These are phyloP conservation scores for Riparia riparia DNA, from an alignment of 2,113 vertebrate species.

Conservation along the genomic window DNA sequence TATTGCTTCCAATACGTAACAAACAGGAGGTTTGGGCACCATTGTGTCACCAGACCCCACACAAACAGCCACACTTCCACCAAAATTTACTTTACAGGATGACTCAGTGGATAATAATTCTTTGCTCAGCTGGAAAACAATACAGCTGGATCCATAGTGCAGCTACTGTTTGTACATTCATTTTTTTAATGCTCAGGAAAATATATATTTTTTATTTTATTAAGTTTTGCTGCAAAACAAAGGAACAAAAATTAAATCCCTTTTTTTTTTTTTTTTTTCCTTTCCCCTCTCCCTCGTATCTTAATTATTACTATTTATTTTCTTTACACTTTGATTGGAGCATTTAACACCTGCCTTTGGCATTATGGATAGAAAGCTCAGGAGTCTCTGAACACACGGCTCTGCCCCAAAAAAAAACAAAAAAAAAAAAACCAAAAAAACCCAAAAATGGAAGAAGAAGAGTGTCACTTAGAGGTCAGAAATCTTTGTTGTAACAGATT, in stretches of 20 bases:
- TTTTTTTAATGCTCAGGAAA: slow-evolving; percentile 64
- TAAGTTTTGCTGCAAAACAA: slow-evolving; percentile 69
- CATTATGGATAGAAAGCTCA: slow-evolving; percentile 52
- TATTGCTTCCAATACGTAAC: background rate
- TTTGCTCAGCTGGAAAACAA: background rate
- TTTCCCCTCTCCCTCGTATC: background rate
- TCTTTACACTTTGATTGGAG: slow-evolving; percentile 44
- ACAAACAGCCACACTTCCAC: background rate
- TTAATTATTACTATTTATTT: slow-evolving; percentile 51
- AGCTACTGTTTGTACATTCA: slow-evolving; percentile 46
- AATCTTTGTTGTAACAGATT: slow-evolving; percentile 8
- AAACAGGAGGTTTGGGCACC: background rate
- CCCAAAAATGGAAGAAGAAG: background rate
- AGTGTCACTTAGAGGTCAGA: slow-evolving; percentile 53
- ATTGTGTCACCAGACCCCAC: background rate
- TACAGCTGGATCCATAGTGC: background rate
- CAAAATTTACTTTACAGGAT: background rate
- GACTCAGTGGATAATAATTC: background rate
- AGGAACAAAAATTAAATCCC: slow-evolving; percentile 52
- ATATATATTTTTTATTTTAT: slow-evolving; percentile 59
- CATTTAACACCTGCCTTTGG: slow-evolving; percentile 64
- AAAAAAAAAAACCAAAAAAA: background rate
- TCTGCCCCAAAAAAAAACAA: slow-evolving; percentile 10
- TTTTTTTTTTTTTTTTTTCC: background rate
- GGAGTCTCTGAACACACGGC: slow-evolving; percentile 41